Percentiles rank a stretch among this genome's conserved stretches.
phyloP scores from a whole-genome alignment of 1,140 invertebrate species.

The Brevipalpus yothersi region DNA sequence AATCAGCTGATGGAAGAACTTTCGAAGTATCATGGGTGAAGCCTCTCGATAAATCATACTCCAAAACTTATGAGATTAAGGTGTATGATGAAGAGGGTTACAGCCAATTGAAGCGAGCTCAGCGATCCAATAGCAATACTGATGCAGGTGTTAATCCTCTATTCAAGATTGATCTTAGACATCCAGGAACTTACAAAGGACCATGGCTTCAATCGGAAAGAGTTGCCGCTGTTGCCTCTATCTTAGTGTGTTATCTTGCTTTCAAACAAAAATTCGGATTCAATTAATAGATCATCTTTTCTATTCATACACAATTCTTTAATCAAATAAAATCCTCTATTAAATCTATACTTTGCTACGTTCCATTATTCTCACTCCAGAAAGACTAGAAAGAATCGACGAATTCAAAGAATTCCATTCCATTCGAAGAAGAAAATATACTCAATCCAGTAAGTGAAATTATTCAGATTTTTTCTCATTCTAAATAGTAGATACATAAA shows the following conservation, averaged over 20 bases:
- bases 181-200: slow-evolving; percentile 51
- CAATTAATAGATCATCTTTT: background rate
- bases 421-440: too few species aligned
- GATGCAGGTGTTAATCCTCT: background rate
- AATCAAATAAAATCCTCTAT: background rate
- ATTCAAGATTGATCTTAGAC: background rate
- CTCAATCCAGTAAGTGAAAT: too few species aligned
- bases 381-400: background rate
- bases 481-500: too few species aligned
- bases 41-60: slow-evolving; percentile 46
- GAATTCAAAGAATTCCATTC: background rate
- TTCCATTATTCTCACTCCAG: background rate
- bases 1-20: background rate
- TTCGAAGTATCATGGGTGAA: slow-evolving; percentile 59
- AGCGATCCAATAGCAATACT: background rate
- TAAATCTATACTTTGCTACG: background rate
- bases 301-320: background rate
- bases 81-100: slow-evolving; percentile 77
- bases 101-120: slow-evolving; percentile 33
- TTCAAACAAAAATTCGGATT: background rate
- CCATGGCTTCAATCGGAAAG: slow-evolving; percentile 79
- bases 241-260: background rate
- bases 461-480: too few species aligned
- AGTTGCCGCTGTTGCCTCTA: slow-evolving; percentile 28
- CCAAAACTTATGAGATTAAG: slow-evolving; percentile 50